Evolutionary conservation across 2,888 invertebrate genomes (phyloP).

Genomic region (Scaptodrosophila latifasciaeformis): DNA sequence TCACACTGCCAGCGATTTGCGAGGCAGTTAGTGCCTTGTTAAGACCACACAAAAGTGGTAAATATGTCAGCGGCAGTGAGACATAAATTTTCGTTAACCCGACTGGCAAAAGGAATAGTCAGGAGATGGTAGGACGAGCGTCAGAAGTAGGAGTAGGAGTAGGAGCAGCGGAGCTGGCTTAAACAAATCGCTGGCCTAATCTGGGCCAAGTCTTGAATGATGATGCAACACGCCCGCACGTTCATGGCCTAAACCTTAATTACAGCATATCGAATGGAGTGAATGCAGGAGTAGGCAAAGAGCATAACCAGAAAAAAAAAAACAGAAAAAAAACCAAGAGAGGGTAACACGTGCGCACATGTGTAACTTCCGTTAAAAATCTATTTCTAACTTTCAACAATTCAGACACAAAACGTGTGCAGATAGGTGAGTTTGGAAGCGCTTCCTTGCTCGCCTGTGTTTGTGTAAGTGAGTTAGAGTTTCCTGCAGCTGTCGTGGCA

Average conservation of each 20-base stretch:
- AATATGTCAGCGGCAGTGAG: constrained; percentile 66
- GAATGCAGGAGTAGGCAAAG: neutral
- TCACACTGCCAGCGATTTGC: too few species aligned
- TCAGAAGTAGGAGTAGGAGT: constrained; percentile 14
- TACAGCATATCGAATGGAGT: constrained; percentile 36
- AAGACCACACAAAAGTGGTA: constrained; percentile 56
- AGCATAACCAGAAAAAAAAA: neutral
- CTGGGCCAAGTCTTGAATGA: constrained; percentile 63
- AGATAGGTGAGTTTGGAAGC: constrained; percentile 28
- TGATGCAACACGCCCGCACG: constrained; percentile 59
- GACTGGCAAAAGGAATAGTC: constrained; percentile 60
- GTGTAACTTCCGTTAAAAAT: constrained; percentile 71
- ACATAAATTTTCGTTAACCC: constrained; percentile 68
- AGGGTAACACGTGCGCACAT: constrained; percentile 63
- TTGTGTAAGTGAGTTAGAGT: constrained; percentile 66
- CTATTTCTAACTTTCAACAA: constrained; percentile 69
- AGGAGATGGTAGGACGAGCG: constrained; percentile 9
- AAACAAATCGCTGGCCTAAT: constrained; percentile 51
- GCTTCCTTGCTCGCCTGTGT: constrained; percentile 22
- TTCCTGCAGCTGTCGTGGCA: constrained; percentile 68
- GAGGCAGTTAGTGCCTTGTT: neutral
- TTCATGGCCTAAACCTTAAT: constrained; percentile 42
- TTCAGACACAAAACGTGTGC: constrained; percentile 23
- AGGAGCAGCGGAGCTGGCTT: constrained; percentile 1
- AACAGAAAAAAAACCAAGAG: neutral